Percentiles rank a stretch among this genome's conserved stretches.
Conservation (phyloP, 2,797 vertebrate genomes). For the Gymnoscopelus microlampas region DNA sequence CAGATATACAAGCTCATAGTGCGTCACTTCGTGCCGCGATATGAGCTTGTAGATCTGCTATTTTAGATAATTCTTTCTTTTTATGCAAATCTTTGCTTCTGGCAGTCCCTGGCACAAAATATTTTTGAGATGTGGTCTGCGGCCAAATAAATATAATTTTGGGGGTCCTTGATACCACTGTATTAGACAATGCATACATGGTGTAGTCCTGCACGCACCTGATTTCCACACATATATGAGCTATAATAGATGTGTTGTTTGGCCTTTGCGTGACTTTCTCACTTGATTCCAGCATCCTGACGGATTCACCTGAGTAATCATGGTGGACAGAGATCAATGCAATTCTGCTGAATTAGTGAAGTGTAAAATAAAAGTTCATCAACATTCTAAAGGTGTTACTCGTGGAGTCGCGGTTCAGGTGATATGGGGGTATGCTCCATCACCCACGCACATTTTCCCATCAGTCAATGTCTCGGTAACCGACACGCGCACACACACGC, state of each 20-base stretch:
- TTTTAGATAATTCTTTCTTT: too few species aligned
- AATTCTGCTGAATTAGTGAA: constrained; percentile 75
- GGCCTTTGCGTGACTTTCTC: constrained; percentile 37
- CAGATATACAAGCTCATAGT: too few species aligned
- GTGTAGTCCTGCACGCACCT: not conserved
- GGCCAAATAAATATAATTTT: too few species aligned
- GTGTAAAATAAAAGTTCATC: constrained; percentile 82
- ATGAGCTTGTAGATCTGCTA: too few species aligned
- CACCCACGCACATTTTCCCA: constrained; percentile 75
- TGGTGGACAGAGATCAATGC: constrained; percentile 78
- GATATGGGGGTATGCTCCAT: constrained; percentile 73
- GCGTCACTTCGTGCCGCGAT: too few species aligned
- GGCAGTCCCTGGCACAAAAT: too few species aligned
- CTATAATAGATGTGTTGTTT: too few species aligned
- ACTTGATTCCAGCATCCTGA: constrained; percentile 59
- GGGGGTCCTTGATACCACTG: too few species aligned
- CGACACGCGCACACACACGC: constrained; percentile 52
- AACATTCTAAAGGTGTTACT: constrained; percentile 75
- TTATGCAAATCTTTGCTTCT: too few species aligned
- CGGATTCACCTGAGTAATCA: constrained; percentile 69
- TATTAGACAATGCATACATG: too few species aligned
- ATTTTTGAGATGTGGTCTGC: too few species aligned
- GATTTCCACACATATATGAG: not conserved
- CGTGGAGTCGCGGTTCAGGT: constrained; percentile 72
- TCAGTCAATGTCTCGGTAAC: constrained; percentile 71